A percentile compares a stretch with the other conserved stretches of the same genome.
Evolutionary conservation across 2,113 vertebrate species (phyloP).

Genomic region (Dryoscopus gambensis): DNA sequence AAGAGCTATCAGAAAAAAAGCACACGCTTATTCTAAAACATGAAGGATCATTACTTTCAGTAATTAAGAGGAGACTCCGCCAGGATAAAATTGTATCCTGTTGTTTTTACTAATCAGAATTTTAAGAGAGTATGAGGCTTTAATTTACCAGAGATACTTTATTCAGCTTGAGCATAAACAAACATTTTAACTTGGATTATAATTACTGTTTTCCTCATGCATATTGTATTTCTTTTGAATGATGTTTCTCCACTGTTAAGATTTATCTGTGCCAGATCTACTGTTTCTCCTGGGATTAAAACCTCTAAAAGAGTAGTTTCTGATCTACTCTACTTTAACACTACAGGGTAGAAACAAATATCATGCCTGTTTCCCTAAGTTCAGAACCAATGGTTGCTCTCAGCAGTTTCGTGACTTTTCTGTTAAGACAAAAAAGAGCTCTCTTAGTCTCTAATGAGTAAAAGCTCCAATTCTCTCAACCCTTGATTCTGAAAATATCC

Average conservation of each 20-base stretch:
- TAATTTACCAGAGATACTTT: neutral
- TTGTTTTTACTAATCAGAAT: neutral
- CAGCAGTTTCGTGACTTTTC: neutral
- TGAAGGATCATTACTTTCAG: neutral
- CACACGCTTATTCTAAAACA: neutral
- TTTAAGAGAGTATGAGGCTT: neutral
- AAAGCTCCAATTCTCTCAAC: neutral
- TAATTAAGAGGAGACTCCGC: slow-evolving; percentile 9
- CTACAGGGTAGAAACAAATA: neutral
- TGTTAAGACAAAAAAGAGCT: neutral
- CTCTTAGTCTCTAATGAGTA: neutral
- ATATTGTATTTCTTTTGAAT: neutral
- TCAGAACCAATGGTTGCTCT: neutral
- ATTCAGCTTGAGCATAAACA: neutral
- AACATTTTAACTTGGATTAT: neutral
- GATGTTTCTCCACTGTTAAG: neutral
- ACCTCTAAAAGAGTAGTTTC: neutral
- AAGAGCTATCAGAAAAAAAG: neutral
- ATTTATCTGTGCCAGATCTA: neutral
- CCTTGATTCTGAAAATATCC: neutral
- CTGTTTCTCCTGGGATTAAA: neutral
- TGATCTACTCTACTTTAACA: neutral
- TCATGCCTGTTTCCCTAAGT: neutral
- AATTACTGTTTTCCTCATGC: neutral
- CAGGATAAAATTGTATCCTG: neutral